Conservation (phyloP, 2,888 invertebrate genomes). For the Acanthoscelides obtectus region DNA sequence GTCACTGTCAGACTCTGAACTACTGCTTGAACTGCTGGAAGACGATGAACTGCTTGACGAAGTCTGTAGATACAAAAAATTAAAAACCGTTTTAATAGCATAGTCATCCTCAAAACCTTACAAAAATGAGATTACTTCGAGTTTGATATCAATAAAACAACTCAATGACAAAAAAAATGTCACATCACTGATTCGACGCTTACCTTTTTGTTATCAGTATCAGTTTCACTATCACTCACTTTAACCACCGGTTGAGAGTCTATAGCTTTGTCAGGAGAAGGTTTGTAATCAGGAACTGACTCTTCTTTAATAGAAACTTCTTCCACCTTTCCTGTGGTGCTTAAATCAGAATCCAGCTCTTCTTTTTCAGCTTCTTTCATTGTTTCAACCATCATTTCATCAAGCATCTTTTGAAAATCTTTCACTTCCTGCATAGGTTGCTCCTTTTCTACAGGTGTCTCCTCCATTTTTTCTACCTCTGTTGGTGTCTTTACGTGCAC, state of each 20-base stretch:
- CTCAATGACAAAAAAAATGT: too few species aligned
- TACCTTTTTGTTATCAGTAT: conserved; percentile 32
- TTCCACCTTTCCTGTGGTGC: conserved; percentile 30
- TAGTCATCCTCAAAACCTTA: too few species aligned
- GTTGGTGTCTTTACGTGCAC: neutral
- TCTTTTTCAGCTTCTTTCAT: conserved; percentile 41
- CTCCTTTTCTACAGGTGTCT: neutral
- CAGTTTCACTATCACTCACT: conserved; percentile 24
- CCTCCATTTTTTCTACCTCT: neutral
- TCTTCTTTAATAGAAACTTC: conserved; percentile 23
- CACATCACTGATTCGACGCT: conserved; percentile 4
- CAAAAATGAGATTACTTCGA: too few species aligned
- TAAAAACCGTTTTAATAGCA: too few species aligned
- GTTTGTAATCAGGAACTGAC: conserved; percentile 9
- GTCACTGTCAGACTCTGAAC: conserved; percentile 51
- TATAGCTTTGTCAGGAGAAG: conserved; percentile 7
- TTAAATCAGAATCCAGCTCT: conserved; percentile 39
- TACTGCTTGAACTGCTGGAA: conserved; percentile 53
- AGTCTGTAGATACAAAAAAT: neutral
- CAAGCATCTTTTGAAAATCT: conserved; percentile 37
- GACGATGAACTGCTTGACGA: conserved; percentile 37
- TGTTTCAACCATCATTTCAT: conserved; percentile 49
- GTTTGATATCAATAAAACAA: too few species aligned
- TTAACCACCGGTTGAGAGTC: conserved; percentile 9
- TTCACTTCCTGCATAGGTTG: neutral